Conservation (phyloP, 2,888 invertebrate species). For the Xestia sexstrigata region DNA sequence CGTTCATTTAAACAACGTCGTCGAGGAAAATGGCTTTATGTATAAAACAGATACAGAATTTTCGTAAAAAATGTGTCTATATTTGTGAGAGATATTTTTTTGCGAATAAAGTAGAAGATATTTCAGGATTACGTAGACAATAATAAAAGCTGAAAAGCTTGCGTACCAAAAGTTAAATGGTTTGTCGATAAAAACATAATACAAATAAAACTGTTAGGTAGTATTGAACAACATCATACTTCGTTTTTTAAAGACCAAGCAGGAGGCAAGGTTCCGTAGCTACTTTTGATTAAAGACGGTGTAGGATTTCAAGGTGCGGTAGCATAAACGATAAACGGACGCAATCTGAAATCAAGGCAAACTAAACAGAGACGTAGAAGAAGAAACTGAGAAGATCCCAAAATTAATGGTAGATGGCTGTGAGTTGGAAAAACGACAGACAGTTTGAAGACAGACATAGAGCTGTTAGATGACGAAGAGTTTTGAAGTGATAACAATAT, state of each 20-base stretch:
- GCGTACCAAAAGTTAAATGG: slow-evolving; percentile 28
- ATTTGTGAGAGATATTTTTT: slow-evolving; percentile 19
- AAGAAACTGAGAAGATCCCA: neutral
- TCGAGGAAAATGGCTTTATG: slow-evolving; percentile 13
- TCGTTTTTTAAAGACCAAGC: neutral
- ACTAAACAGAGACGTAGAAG: neutral
- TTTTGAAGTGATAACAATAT: neutral
- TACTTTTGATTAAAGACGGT: neutral
- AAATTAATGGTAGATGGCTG: neutral
- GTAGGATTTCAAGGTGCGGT: neutral
- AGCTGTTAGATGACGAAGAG: neutral
- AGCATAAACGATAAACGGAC: neutral
- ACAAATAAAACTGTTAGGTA: slow-evolving; percentile 8
- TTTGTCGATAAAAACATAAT: slow-evolving; percentile 14
- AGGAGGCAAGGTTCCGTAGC: neutral
- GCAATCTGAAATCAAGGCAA: neutral
- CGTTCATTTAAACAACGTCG: slow-evolving; percentile 8
- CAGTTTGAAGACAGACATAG: no score
- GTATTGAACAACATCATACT: neutral
- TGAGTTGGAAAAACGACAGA: neutral
- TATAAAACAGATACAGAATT: neutral
- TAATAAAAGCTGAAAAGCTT: slow-evolving; percentile 29
- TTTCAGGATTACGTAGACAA: slow-evolving; percentile 14
- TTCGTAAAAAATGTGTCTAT: slow-evolving; percentile 1
- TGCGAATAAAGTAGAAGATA: slow-evolving; percentile 5